Base-by-base conservation (phyloP, 1,140 invertebrate species). In the Bradynema listronoti region DNA sequence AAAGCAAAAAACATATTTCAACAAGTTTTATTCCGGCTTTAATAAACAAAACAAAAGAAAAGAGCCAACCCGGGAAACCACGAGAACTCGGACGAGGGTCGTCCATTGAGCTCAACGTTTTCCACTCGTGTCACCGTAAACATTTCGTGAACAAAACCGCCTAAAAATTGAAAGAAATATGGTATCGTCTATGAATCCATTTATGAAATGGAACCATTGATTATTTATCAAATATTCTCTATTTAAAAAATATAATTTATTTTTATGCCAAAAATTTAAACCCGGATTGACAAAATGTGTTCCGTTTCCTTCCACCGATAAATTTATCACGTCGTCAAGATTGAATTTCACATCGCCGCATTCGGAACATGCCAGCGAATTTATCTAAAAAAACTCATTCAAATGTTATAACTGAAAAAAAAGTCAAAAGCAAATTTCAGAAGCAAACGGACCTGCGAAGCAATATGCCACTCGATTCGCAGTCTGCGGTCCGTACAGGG, bases 211-310 rank as follows among this genome's bases (percentile, higher is more conserved):
- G n/a, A n/a, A n/a, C n/a, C 47, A 19, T 25, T 1, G 16, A 50
- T n/a, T n/a, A n/a, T n/a, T n/a, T n/a, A n/a, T n/a, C n/a, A n/a
- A n/a, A n/a, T n/a, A n/a, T n/a, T n/a, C 25, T 50, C n/a, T 33
- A 50, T 16, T n/a, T 22, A 4, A 43, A 3, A n/a, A n/a, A n/a
- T n/a, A n/a, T n/a, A n/a, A n/a, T n/a, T n/a, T n/a, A n/a, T n/a
- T n/a, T n/a, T n/a, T 16, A 50, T 22, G 36, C 36, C 14, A 19
- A 14, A 14, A 39, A 19, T n/a, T 16, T 27, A 22, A 3, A 54
- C 56, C 22, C 32, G 56, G 56, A 57, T 57, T 57, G 5, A 57
- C 56, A 61, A 57, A 57, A 5, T 57, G 50, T 29, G 56, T 58
- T 9, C 51, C 53, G 29, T 58, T 57, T 14, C 54, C 56, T 27